Evolutionary conservation across 35 echinoderm and acorn worm species (phyloP), one percentile per base, ranked within the genome.

Genomic region (Ptychodera flava): DNA sequence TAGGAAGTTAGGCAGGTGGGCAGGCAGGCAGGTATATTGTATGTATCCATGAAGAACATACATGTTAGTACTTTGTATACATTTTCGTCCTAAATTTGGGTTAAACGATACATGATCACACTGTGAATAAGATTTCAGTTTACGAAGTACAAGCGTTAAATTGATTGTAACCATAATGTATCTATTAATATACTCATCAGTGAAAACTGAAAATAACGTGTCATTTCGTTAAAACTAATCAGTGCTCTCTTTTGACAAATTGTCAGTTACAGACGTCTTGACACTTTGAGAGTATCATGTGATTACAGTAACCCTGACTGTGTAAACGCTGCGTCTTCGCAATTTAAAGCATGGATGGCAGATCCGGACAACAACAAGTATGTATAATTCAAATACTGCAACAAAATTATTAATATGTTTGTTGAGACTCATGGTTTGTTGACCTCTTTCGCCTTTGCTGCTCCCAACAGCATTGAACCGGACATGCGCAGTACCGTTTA

Each of bases 231-330:
- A 12, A 22, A 12, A 6, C 6, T 22, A 12, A 22, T 64, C 45
- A 64, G 6, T 64, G 45, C 22, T 64, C n/a, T n/a, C n/a, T n/a
- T n/a, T n/a, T n/a, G n/a, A n/a, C n/a, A n/a, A n/a, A n/a, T 82
- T 90, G 80, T 29, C 79, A 99, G 96, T 31, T 38, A 82, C 29
- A 92, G 93, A 64, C 96, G 91, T 77, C 82, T 85, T 30, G 37
- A 89, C 64, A 90, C 93, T 16, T 86, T 99, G 35, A 89, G 88
- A 45, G 85, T 94, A 38, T 89, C 95, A 0, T 97, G 95, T 90
- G 29, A 38, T 30, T 92, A 97, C 85, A 89, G 95, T n/a, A 94
- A 94, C 35, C 77, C 37, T 30, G 87, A 97, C 30, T 97, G 95
- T 79, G 79, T 85, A 0, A 34, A 64, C 0, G 88, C 37, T 29